These are phyloP conservation scores for human (Homo sapiens) DNA, from an alignment of 2,113 vertebrate genomes.

Conservation along the genomic window DNA sequence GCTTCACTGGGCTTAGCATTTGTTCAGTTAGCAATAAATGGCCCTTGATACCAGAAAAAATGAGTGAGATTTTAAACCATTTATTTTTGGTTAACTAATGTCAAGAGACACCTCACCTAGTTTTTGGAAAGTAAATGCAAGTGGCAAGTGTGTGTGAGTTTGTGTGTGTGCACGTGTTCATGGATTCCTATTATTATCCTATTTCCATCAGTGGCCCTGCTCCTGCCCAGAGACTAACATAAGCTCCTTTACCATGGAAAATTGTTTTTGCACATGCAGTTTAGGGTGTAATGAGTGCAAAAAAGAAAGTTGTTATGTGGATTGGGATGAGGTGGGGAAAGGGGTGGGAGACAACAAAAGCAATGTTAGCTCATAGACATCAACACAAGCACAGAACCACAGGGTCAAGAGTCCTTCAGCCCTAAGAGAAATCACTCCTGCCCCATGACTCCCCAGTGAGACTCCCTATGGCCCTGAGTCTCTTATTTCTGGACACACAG, in stretches of 20 bases:
- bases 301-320: slow-evolving; percentile 35
- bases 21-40: neutral
- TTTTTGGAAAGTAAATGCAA: neutral
- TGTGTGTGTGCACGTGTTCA: too few relatives aligned
- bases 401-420: slow-evolving; percentile 50
- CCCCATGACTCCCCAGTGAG: neutral
- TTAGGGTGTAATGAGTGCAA: slow-evolving; percentile 48
- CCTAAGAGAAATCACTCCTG: neutral
- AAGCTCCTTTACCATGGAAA: neutral
- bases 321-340: slow-evolving; percentile 35
- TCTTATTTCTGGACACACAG: neutral
- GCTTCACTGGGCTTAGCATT: neutral
- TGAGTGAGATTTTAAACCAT: neutral
- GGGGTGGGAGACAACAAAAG: slow-evolving; percentile 51
- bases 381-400: neutral
- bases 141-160: neutral
- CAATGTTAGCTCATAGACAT: neutral
- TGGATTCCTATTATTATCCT: neutral
- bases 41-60: neutral
- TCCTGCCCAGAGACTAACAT: neutral
- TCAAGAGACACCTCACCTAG: neutral
- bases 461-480: neutral
- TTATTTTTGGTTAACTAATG: neutral
- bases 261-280: neutral
- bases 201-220: neutral